Evolutionary conservation across 1,140 invertebrate species (phyloP), one percentile per base, ranked within the genome.

Genomic region (Drosophila parabipectinata): DNA sequence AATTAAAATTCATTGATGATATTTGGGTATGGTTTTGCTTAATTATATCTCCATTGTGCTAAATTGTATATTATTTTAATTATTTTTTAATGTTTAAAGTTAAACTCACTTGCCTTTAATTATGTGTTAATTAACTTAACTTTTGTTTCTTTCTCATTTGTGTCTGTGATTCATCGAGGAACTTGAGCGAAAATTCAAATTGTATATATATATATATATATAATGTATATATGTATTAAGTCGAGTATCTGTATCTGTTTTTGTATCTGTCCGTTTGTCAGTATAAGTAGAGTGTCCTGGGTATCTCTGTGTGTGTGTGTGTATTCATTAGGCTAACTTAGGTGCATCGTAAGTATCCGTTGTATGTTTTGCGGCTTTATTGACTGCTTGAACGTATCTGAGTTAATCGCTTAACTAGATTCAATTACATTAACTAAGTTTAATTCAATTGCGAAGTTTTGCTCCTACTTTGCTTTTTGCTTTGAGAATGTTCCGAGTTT

Each of bases 401-500:
- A 59, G 58, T 67, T 74, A 74, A 77, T 77, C 55, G 37, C 74
- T 76, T 76, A 76, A 76, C 63, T 72, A 77, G 52, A 47, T 57
- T 79, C 80, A 71, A 83, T 87, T 80, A 82, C 60, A 61, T 82
- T 85, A 76, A 83, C 79, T 84, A 83, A 62, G 75, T 76, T 75
- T 74, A 66, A 64, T 76, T 75, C 62, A 66, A 64, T 79, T 90
- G 87, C 87, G 87, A 90, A 90, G 87, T 90, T 90, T 90, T 90
- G 87, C 87, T 90, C 87, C 87, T 90, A 90, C 87, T 90, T 87
- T 83, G 74, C 77, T 63, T 81, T 68, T 87, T 83, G 74, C 77
- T 67, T 82, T 69, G 67, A 71, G 67, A 69, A 71, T 71, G 52
- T 69, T 50, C 44, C 66, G 63, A 69, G 62, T 69, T 57, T 4